Evolutionary conservation across 2,888 invertebrate species (phyloP).

Genomic region (Lochmaea capreae): DNA sequence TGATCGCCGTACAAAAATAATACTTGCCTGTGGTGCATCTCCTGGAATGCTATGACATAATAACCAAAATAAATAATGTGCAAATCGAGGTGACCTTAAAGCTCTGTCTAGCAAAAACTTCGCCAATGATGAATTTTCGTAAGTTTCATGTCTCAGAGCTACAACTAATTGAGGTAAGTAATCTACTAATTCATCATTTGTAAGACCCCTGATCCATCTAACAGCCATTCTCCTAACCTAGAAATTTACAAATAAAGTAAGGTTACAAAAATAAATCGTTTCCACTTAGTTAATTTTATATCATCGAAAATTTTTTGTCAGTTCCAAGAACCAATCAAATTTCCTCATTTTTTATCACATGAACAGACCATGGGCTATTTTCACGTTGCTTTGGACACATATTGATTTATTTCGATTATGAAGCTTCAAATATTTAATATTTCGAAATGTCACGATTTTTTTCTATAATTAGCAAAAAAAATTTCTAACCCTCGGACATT

Average conservation of each 20-base stretch:
- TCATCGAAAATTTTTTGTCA: no score
- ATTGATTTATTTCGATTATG: no score
- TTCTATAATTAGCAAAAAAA: no score
- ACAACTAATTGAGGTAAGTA: slow-evolving; percentile 94
- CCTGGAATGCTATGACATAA: slow-evolving; percentile 86
- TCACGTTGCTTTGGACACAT: no score
- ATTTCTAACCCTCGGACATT: no score
- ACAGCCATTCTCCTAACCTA: slow-evolving; percentile 88
- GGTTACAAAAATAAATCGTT: no score
- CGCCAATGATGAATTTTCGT: slow-evolving; percentile 89
- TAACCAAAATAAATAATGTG: slow-evolving; percentile 96
- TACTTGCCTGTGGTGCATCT: slow-evolving; percentile 79
- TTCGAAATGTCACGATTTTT: no score
- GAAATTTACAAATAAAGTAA: slow-evolving; percentile 67
- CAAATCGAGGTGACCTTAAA: slow-evolving; percentile 87
- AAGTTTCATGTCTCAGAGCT: slow-evolving; percentile 89
- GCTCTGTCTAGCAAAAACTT: slow-evolving; percentile 85
- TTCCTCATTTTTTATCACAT: no score
- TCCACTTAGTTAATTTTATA: no score
- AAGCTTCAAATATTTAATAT: no score
- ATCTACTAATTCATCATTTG: slow-evolving; percentile 89
- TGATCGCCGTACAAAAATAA: not conserved
- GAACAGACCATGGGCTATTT: no score
- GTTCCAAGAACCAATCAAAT: no score
- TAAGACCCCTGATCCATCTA: slow-evolving; percentile 80